phyloP scores from a whole-genome alignment of 2,113 vertebrate species.

The Progne subis region DNA sequence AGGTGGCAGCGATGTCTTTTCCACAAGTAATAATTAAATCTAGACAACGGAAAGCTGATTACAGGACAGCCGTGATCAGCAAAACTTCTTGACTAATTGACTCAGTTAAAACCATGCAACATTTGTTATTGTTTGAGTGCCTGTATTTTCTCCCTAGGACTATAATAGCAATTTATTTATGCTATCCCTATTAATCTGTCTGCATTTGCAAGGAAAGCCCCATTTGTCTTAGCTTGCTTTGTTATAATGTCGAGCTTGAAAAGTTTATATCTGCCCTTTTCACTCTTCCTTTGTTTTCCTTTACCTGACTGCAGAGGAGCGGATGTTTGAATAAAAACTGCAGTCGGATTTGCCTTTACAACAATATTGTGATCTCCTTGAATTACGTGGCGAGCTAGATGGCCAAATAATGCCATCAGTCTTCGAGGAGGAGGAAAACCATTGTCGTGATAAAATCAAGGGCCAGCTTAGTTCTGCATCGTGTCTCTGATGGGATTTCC shows the following conservation, averaged over 20 bases:
- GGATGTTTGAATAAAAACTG: background rate
- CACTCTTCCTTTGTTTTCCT: slow-evolving; percentile 19
- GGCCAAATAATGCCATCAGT: background rate
- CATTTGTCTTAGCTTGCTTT: background rate
- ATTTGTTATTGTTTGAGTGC: background rate
- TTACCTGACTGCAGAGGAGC: background rate
- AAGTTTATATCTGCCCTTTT: slow-evolving; percentile 1
- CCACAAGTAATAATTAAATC: slow-evolving; percentile 5
- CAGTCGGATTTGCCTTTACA: background rate
- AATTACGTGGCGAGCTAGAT: background rate
- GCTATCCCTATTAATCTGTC: background rate
- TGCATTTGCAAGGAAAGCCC: background rate
- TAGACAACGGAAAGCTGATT: background rate
- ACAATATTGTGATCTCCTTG: background rate
- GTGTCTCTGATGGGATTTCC: accelerated
- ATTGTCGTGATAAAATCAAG: background rate
- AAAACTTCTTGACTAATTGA: background rate
- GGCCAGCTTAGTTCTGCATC: background rate
- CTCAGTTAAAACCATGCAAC: background rate
- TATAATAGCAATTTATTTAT: background rate
- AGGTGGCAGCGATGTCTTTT: background rate
- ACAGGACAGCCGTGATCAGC: background rate
- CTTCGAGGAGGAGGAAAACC: background rate
- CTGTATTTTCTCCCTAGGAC: background rate
- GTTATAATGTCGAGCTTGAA: background rate